Evolutionary conservation across 2,888 invertebrate genomes (phyloP).

Genomic region (Dicyrtomina minuta): DNA sequence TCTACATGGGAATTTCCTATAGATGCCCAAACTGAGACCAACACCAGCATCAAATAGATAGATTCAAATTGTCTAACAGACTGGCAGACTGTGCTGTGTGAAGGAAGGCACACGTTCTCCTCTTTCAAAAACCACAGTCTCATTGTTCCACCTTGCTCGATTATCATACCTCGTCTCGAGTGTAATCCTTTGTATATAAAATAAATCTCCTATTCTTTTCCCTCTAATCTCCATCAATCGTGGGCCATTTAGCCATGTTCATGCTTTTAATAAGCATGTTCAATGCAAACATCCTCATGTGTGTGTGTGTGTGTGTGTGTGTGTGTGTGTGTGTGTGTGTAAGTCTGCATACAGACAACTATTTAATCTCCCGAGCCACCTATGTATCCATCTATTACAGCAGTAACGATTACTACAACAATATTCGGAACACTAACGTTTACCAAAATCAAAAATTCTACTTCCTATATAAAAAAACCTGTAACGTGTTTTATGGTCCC

Average conservation of each 20-base stretch:
- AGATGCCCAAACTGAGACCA: background rate
- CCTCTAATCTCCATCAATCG: conserved; percentile 32
- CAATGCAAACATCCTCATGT: background rate
- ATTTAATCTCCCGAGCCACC: background rate
- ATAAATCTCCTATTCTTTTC: conserved; percentile 32
- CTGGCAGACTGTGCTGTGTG: no score
- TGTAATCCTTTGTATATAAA: conserved; percentile 27
- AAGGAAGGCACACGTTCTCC: conserved; percentile 17
- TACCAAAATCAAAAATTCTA: no score
- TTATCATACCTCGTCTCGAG: conserved; percentile 30
- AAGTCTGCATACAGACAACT: background rate
- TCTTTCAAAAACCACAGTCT: conserved; percentile 23
- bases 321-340: no score
- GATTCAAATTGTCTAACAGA: no score
- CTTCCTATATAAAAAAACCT: no score
- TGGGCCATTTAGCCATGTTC: conserved; percentile 33
- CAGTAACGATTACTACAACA: no score
- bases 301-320: no score
- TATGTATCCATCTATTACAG: background rate
- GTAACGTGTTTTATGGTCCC: no score
- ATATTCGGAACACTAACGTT: no score
- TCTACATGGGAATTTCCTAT: no score
- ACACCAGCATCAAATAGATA: background rate
- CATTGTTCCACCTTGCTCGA: conserved; percentile 33
- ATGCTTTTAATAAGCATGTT: conserved; percentile 24